Evolutionary conservation across 2,888 invertebrate species (phyloP).

Genomic region (Ernsta delagoae): DNA sequence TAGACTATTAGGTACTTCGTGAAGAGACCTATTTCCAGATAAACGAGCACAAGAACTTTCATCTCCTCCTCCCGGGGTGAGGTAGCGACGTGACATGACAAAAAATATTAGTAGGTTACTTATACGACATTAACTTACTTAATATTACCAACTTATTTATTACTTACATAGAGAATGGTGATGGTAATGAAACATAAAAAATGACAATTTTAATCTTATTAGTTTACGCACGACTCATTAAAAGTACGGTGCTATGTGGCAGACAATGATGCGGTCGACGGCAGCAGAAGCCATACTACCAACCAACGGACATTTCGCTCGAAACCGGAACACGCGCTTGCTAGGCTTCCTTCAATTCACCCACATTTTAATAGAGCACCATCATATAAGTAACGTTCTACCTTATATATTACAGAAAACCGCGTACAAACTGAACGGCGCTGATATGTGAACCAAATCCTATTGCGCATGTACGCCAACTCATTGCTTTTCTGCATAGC

Average conservation of each 20-base stretch:
- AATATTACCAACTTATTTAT: too few relatives aligned
- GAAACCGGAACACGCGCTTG: constrained; percentile 78
- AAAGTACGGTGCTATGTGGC: constrained; percentile 10
- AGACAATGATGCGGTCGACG: constrained; percentile 29
- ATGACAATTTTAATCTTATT: constrained; percentile 13
- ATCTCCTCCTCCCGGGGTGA: too few relatives aligned
- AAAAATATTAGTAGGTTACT: too few relatives aligned
- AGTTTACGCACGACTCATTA: constrained; percentile 14
- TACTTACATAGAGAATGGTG: too few relatives aligned
- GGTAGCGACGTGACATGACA: too few relatives aligned
- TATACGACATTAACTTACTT: too few relatives aligned
- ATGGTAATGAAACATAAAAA: neutral
- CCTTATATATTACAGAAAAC: constrained; percentile 12
- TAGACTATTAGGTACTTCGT: too few relatives aligned
- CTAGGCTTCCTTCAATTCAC: constrained; percentile 75
- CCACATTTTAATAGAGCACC: constrained; percentile 59
- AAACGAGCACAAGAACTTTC: too few relatives aligned
- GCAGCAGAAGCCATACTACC: constrained; percentile 66
- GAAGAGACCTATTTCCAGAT: too few relatives aligned
- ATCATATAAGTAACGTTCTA: constrained; percentile 33
- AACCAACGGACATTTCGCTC: constrained; percentile 55
- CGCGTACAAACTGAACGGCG: constrained; percentile 10
- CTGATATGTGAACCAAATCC: constrained; percentile 34
- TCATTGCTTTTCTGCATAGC: constrained; percentile 30
- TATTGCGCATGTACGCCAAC: constrained; percentile 31